These are phyloP conservation scores for Nematostella vectensis DNA, from an alignment of 92 coral and sea anemone genomes.

Conservation along the genomic window DNA sequence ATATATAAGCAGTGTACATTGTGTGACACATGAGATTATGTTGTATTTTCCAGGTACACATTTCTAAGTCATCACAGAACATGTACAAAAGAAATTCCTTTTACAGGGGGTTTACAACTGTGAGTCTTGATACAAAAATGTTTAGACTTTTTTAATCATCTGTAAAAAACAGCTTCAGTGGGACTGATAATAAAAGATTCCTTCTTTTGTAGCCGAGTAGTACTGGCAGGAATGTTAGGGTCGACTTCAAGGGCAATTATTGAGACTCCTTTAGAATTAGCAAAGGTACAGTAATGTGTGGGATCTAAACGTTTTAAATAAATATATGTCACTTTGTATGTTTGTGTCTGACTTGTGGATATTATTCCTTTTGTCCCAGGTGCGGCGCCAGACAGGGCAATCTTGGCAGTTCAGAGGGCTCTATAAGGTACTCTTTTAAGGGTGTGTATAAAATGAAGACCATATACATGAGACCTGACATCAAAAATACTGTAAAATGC, in stretches of 20 bases:
- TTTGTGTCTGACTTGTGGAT: not conserved
- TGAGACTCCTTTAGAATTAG: conserved; percentile 83
- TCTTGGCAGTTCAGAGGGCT: conserved; percentile 73
- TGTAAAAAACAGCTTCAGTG: too few relatives aligned
- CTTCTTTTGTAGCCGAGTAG: conserved; percentile 79
- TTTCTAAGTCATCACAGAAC: conserved; percentile 37
- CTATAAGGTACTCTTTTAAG: conserved; percentile 47
- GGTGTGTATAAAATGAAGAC: too few relatives aligned
- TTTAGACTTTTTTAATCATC: too few relatives aligned
- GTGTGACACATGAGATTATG: too few relatives aligned
- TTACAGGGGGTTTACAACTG: conserved; percentile 80
- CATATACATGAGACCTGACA: too few relatives aligned
- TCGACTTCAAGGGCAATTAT: conserved; percentile 79
- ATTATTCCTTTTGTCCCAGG: conserved; percentile 11
- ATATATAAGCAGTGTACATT: too few relatives aligned
- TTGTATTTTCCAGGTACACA: conserved; percentile 64
- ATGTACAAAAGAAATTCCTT: conserved; percentile 62
- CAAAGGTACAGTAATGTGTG: too few relatives aligned
- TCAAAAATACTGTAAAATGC: too few relatives aligned
- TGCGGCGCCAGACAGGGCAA: conserved; percentile 77
- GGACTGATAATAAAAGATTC: too few relatives aligned
- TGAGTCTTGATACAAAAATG: conserved; percentile 6
- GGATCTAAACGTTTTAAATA: too few relatives aligned
- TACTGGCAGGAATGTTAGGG: conserved; percentile 72
- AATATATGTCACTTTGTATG: too few relatives aligned